Conservation (phyloP, 2,113 vertebrate species). For the Girardinichthys multiradiatus region DNA sequence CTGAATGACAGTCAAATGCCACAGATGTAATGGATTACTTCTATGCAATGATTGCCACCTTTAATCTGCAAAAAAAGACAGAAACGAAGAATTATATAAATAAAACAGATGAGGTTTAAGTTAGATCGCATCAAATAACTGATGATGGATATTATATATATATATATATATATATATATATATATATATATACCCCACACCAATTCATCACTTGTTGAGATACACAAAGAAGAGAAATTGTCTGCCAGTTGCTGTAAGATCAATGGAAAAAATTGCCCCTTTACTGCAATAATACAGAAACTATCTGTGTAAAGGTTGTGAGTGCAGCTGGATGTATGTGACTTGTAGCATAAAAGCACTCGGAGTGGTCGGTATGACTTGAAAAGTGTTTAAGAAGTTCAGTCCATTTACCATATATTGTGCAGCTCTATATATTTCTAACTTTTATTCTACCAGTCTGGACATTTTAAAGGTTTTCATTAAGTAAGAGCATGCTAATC, state of each 20-base stretch:
- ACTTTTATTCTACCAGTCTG: too few species aligned
- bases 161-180: too few species aligned
- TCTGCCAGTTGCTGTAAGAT: background rate
- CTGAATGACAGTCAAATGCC: too few species aligned
- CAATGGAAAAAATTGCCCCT: background rate
- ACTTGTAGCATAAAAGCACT: too few species aligned
- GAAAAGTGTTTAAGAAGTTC: too few species aligned
- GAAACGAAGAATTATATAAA: background rate
- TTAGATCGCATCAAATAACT: background rate
- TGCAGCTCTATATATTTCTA: too few species aligned
- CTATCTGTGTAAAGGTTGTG: background rate
- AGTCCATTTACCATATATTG: too few species aligned
- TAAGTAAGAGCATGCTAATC: background rate
- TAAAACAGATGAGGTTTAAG: background rate
- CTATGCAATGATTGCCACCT: constrained; percentile 17
- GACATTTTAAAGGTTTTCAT: background rate
- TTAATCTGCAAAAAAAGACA: constrained; percentile 31
- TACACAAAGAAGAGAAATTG: background rate
- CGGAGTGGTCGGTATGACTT: too few species aligned
- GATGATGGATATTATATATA: background rate
- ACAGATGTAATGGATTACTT: constrained; percentile 29
- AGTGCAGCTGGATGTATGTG: too few species aligned
- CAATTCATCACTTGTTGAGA: background rate
- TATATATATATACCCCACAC: background rate
- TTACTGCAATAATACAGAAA: background rate